A percentile compares a stretch with the other conserved stretches of the same genome.
phyloP scores from a whole-genome alignment of 2,113 vertebrate species.

The Xenopus laevis region DNA sequence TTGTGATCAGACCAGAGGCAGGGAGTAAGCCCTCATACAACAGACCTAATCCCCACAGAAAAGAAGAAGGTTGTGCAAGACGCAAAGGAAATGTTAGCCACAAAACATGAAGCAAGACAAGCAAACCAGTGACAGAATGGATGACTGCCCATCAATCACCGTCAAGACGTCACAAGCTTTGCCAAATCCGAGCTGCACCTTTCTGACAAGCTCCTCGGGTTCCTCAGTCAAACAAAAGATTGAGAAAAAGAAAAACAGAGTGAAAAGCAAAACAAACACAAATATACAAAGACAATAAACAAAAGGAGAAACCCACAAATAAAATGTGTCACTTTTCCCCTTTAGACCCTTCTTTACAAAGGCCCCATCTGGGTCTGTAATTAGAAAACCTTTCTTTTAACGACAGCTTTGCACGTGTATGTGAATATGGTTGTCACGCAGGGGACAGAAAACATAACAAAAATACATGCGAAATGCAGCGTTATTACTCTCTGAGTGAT shows the following conservation, averaged over 20 bases:
- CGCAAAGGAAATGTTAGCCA: slow-evolving; percentile 29
- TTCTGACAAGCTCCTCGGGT: slow-evolving; percentile 11
- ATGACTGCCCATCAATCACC: slow-evolving; percentile 30
- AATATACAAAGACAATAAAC: neutral
- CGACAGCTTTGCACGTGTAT: no score
- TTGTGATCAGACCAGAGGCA: slow-evolving; percentile 23
- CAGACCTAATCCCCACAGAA: slow-evolving; percentile 25
- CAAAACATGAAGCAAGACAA: slow-evolving; percentile 22
- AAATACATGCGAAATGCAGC: no score
- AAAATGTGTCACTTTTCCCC: no score
- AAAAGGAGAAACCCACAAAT: slow-evolving; percentile 1
- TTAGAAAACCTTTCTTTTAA: no score
- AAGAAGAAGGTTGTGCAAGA: slow-evolving; percentile 33
- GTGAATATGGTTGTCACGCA: no score
- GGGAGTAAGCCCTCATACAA: slow-evolving; percentile 30
- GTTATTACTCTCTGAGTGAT: no score
- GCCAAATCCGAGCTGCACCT: slow-evolving; percentile 14
- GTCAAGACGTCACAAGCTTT: slow-evolving; percentile 1
- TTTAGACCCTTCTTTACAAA: neutral
- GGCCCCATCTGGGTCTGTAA: no score
- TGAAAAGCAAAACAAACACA: neutral
- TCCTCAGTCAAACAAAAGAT: slow-evolving; percentile 9
- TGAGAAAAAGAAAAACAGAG: neutral
- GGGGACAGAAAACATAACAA: no score
- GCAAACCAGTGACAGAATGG: slow-evolving; percentile 17